Conservation (phyloP, 2,888 invertebrate genomes). For the Parnassius glacialis region DNA sequence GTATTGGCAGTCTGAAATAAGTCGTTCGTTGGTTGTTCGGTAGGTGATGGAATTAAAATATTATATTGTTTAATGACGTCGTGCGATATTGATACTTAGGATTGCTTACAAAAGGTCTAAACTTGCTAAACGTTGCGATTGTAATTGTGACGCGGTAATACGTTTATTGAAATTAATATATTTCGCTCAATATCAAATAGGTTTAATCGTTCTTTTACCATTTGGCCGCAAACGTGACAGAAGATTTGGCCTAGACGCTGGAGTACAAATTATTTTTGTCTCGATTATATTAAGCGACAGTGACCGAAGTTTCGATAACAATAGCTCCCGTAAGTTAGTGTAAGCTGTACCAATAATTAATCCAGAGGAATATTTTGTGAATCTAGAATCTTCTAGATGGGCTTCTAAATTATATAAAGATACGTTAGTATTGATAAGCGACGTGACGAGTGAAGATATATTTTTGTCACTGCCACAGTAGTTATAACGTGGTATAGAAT, state of each 20-base stretch:
- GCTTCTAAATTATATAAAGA: constrained; percentile 57
- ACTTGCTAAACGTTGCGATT: constrained; percentile 2
- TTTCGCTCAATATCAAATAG: constrained; percentile 45
- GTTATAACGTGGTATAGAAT: constrained; percentile 46
- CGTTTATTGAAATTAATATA: constrained; percentile 33
- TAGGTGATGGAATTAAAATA: constrained; percentile 14
- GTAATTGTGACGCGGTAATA: neutral
- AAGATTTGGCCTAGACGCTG: constrained; percentile 57
- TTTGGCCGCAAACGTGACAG: constrained; percentile 31
- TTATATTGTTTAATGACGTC: neutral
- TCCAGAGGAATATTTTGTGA: constrained; percentile 69
- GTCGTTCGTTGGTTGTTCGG: constrained; percentile 10
- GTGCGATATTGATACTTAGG: constrained; percentile 19
- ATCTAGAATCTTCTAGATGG: constrained; percentile 41
- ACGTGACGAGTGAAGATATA: constrained; percentile 49
- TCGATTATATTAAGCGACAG: constrained; percentile 23
- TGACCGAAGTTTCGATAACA: constrained; percentile 14
- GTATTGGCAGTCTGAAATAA: constrained; percentile 46
- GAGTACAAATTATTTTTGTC: constrained; percentile 60
- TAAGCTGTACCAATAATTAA: constrained; percentile 48
- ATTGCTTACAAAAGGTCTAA: neutral
- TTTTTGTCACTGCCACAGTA: constrained; percentile 76
- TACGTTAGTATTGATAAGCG: constrained; percentile 23
- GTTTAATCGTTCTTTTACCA: constrained; percentile 10
- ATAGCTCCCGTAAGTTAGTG: constrained; percentile 45